Conservation (phyloP, 2,797 vertebrate species). For the Cheirogaleus major region DNA sequence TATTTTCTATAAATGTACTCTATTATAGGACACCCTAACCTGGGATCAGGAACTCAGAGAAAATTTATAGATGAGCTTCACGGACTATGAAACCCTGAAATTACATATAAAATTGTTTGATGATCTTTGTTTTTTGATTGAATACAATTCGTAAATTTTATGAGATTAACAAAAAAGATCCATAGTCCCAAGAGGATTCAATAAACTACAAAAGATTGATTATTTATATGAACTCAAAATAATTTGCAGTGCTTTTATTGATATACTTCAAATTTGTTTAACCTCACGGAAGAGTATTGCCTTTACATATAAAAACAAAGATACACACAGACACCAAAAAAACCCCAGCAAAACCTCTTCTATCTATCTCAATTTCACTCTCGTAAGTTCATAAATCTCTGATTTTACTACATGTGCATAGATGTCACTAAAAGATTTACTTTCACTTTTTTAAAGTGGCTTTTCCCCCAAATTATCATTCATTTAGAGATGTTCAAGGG, state of each 20-base stretch:
- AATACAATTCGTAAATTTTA: not conserved
- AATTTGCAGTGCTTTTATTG: not conserved
- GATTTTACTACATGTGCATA: not conserved
- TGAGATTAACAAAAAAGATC: not conserved
- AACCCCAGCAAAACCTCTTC: not conserved
- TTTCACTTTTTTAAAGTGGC: not conserved
- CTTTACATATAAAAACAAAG: not conserved
- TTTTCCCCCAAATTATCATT: not conserved
- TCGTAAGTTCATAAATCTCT: not conserved
- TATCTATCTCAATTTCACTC: not conserved
- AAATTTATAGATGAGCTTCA: not conserved
- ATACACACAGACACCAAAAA: not conserved
- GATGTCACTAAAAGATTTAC: not conserved
- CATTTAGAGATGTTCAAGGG: not conserved
- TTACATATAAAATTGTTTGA: not conserved
- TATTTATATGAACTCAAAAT: not conserved
- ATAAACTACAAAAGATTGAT: not conserved
- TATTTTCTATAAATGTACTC: not conserved
- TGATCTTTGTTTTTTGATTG: not conserved
- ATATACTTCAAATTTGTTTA: not conserved
- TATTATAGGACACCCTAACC: not conserved
- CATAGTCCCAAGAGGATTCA: not conserved
- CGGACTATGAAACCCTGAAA: not conserved
- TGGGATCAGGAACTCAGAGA: not conserved
- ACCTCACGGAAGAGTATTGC: not conserved